Base-by-base conservation (phyloP, 2,888 invertebrate genomes). In the Lycophotia porphyrea region DNA sequence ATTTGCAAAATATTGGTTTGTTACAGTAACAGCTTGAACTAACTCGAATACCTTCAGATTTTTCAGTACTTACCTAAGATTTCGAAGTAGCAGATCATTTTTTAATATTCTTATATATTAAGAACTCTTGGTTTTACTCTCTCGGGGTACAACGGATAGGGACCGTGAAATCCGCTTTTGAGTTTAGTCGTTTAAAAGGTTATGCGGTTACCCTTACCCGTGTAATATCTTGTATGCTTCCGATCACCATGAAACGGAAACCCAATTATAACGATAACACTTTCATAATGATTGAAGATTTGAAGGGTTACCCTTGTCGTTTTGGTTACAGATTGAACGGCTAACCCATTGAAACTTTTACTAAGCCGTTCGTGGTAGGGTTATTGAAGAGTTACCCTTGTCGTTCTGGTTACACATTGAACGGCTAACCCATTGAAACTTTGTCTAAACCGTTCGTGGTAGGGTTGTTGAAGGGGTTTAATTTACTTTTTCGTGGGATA, bases 141-240 rank as follows among this genome's bases (percentile, higher is more conserved):
- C 5, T 73, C 55, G n/a, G 36, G 2, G 21, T 44, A 47, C 21
- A 18, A 44, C 24, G 21, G 47, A 47, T 11, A 49, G 49, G 18
- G 27, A 55, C 34, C 21, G 27, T 36, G 58, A 13, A 44, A 24
- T 24, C 27, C 8, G 21, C n/a, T 42, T 55, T 9, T 18, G 8
- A 61, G 60, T 75, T 24, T 18, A 42, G 34, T 76, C 27, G 42
- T 63, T 77, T n/a, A 75, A 31, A 76, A 58, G 21, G 47, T 78
- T 47, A 78, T 49, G 49, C 27, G 31, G n/a, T 58, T 47, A 68
- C 44, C n/a, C 21, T 21, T 44, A 39, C 27, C 24, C n/a, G 34
- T 44, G 11, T 34, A 13, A 15, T 18, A 27, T 27, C 9, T 49
- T 34, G 39, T 34, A 42, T 49, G 18, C 34, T 58, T n/a, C 44